Base-by-base conservation (phyloP, 2,113 vertebrate genomes). In the Brevimyrus niger region DNA sequence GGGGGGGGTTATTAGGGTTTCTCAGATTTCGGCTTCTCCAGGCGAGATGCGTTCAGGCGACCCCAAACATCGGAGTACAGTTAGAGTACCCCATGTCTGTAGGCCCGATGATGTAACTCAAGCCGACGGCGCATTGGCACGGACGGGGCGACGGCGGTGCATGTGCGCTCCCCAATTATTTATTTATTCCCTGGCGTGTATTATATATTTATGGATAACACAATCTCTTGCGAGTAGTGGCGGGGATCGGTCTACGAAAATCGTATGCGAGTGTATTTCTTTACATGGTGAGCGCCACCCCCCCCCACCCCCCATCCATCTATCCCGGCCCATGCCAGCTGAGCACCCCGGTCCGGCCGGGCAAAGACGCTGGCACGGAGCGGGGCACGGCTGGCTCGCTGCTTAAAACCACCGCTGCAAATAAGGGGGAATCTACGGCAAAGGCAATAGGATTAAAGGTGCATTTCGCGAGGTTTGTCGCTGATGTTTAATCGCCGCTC, bases 331-430 rank as follows among this genome's bases (percentile, higher is more conserved):
- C 94, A 31, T 94, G 94, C 94, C 94, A 93, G 90, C 90, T 91
- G 91, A 93, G 92, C 92, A 91, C 94, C 94, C 92, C 91, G 90
- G 90, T 93, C 91, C 93, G 92, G 86, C 90, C 92, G 94, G 94
- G 95, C 93, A 95, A 91, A 91, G 93, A 92, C 92, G 90, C 94
- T 94, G 95, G 95, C 95, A 94, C 93, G 89, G 92, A 89, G 92
- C 94, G 93, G 94, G 94, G 93, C 94, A 94, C 92, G 48, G 93
- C 92, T 83, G 87, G 86, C 92, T 91, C 90, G 86, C 90, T 90
- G 90, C 88, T 92, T 91, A 89, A 88, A 44, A 86, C 8, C 23
- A 85, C 90, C 42, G 85, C 58, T 91, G 85, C 53, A n/a, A 48
- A 86, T 73, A 82, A 21, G 50, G 23, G n/a, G 46, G 42, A 31